Percentiles rank a stretch among this genome's conserved stretches.
Evolutionary conservation across 37 sponge, comb jelly and placozoan species (phyloP).

Genomic region (Diacarnus erythraeanus): DNA sequence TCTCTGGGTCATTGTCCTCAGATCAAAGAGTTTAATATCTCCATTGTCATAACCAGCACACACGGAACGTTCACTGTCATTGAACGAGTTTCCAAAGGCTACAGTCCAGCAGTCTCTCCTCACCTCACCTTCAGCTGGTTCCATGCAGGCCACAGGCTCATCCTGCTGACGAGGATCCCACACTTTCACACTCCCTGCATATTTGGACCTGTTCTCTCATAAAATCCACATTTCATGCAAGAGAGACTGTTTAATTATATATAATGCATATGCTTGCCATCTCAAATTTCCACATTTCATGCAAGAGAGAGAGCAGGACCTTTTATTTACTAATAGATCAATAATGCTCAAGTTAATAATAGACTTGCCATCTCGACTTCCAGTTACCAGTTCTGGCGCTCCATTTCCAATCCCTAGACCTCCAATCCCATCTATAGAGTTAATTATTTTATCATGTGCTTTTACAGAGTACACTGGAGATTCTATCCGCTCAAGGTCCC

Average conservation of each 20-base stretch:
- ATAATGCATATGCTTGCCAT: background rate
- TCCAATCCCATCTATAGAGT: slow-evolving; percentile 92
- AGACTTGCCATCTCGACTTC: slow-evolving; percentile 91
- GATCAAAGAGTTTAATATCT: slow-evolving; percentile 97
- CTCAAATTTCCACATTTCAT: background rate
- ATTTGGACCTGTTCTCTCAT: too few relatives aligned
- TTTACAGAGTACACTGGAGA: slow-evolving; percentile 88
- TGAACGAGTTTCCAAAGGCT: slow-evolving; percentile 93
- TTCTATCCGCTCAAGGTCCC: slow-evolving; percentile 85
- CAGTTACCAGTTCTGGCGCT: slow-evolving; percentile 98
- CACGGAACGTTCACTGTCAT: slow-evolving; percentile 91
- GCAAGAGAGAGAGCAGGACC: background rate
- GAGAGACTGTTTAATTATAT: background rate
- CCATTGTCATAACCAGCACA: slow-evolving; percentile 99
- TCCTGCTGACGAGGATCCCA: slow-evolving; percentile 97
- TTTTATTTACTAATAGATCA: too few relatives aligned
- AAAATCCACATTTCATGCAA: background rate
- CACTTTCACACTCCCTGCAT: slow-evolving; percentile 93
- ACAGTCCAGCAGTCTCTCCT: slow-evolving; percentile 99
- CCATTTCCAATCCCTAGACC: slow-evolving; percentile 99
- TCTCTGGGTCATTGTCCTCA: slow-evolving; percentile 88
- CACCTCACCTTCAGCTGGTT: slow-evolving; percentile 90
- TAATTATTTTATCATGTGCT: slow-evolving; percentile 87
- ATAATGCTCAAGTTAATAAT: too few relatives aligned
- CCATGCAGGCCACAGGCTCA: slow-evolving; percentile 94